phyloP scores from a whole-genome alignment of 2,113 vertebrate genomes.

The Leucopsar rothschildi region DNA sequence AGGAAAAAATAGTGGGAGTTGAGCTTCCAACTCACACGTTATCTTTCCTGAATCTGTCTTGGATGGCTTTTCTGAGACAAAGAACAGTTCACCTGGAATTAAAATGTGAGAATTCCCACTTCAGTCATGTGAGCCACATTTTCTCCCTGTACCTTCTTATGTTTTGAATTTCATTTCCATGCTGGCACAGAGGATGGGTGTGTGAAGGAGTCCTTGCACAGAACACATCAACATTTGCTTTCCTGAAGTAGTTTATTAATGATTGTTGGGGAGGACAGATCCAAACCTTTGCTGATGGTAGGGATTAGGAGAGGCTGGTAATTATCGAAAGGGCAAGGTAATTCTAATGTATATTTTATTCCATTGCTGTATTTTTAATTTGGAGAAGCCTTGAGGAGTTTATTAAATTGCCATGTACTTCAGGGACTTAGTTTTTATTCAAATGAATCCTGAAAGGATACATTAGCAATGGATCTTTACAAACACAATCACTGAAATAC shows the following conservation, averaged over 20 bases:
- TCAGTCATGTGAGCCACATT: not conserved
- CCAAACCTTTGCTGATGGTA: not conserved
- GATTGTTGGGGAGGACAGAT: not conserved
- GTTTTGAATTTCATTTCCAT: not conserved
- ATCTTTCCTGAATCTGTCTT: not conserved
- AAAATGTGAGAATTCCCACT: not conserved
- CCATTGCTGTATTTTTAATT: not conserved
- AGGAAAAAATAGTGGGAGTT: constrained; percentile 3
- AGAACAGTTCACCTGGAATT: not conserved
- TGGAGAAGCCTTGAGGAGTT: not conserved
- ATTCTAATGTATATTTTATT: not conserved
- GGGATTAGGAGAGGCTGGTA: not conserved
- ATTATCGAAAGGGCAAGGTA: not conserved
- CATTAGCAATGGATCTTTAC: not conserved
- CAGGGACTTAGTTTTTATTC: not conserved
- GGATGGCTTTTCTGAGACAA: not conserved
- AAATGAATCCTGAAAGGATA: not conserved
- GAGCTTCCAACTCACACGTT: not conserved
- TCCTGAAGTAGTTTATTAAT: not conserved
- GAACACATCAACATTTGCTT: not conserved
- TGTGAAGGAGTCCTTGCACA: not conserved
- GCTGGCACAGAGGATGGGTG: not conserved
- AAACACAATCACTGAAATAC: not conserved
- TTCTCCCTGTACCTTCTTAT: not conserved
- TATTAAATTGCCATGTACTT: not conserved